Evolutionary conservation across 2,888 invertebrate species (phyloP), one percentile per base, ranked within the genome.

Genomic region (Calameuta idolon): DNA sequence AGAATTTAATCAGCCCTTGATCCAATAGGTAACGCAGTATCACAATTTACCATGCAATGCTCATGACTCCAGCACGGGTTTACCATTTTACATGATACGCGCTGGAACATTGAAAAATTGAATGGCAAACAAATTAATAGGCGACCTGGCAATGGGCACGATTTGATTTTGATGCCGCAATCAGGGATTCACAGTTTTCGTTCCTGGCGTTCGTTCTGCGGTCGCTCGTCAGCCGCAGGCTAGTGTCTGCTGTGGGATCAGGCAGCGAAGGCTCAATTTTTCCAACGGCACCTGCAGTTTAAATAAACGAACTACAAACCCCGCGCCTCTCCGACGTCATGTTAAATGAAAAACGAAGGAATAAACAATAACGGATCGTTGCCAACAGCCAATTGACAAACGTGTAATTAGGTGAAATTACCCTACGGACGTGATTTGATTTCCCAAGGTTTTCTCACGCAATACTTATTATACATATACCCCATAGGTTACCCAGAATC

Each of bases 201-300:
- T 76, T 81, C 83, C 75, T 82, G 85, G 86, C 84, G 85, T 86
- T 88, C 86, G 86, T 87, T 86, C 86, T 86, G 85, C 82, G 86
- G 84, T 77, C 84, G 84, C 86, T 88, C 87, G 87, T 88, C 88
- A 88, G 88, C 86, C 88, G 86, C 89, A 88, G 88, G 87, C 85
- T 79, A 83, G 79, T 78, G 80, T 81, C 80, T 80, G 81, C 55
- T 55, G 35, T 75, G 40, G 77, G 75, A 55, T 79, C 76, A 77
- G 81, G 79, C 74, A 76, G 75, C 79, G 81, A 81, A 84, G 83
- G 79, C 84, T 79, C 84, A 83, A 85, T 87, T 89, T 88, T 87
- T 86, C 83, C 84, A 84, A 83, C 77, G 84, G 83, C 84, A 85
- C 84, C 86, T 87, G 84, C 85, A 86, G 86, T 87, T 88, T 87